A percentile compares a stretch with the other conserved stretches of the same genome.
These are phyloP conservation scores for Physella acuta DNA, from an alignment of 1,140 invertebrate genomes.

Conservation along the genomic window DNA sequence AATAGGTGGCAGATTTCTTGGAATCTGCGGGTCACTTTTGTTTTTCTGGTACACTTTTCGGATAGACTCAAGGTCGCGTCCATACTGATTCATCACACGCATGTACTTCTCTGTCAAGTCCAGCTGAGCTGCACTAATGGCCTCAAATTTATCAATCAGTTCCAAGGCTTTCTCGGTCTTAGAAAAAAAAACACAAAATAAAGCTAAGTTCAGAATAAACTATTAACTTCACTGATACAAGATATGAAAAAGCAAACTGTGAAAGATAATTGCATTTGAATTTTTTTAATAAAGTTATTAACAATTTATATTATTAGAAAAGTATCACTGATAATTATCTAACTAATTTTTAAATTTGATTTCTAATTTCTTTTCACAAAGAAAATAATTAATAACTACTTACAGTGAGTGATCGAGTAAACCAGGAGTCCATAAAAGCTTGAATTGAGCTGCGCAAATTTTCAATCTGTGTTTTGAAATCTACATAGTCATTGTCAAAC, in stretches of 20 bases:
- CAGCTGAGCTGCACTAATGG: slow-evolving; percentile 53
- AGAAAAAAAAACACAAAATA: slow-evolving; percentile 22
- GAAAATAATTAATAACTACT: slow-evolving; percentile 28
- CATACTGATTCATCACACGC: slow-evolving; percentile 78
- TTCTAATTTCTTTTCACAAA: not conserved
- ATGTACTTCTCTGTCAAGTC: slow-evolving; percentile 76
- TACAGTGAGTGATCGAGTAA: slow-evolving; percentile 55
- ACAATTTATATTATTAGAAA: too few relatives aligned
- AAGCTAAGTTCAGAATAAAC: too few relatives aligned
- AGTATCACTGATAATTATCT: too few relatives aligned
- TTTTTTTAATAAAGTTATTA: too few relatives aligned
- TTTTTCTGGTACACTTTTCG: slow-evolving; percentile 65
- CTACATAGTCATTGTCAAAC: slow-evolving; percentile 82
- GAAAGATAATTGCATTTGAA: too few relatives aligned
- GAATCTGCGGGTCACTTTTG: slow-evolving; percentile 58
- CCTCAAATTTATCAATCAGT: slow-evolving; percentile 59
- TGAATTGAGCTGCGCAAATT: slow-evolving; percentile 54
- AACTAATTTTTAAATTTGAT: not conserved
- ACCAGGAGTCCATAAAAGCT: slow-evolving; percentile 60
- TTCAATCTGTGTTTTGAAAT: slow-evolving; percentile 75
- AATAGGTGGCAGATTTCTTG: slow-evolving; percentile 60
- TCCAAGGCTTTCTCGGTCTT: slow-evolving; percentile 60
- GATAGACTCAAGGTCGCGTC: slow-evolving; percentile 84
- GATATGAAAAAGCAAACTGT: too few relatives aligned
- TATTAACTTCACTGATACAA: too few relatives aligned